These are phyloP conservation scores for Drosophila atripex DNA, from an alignment of 2,888 invertebrate genomes.

Conservation along the genomic window DNA sequence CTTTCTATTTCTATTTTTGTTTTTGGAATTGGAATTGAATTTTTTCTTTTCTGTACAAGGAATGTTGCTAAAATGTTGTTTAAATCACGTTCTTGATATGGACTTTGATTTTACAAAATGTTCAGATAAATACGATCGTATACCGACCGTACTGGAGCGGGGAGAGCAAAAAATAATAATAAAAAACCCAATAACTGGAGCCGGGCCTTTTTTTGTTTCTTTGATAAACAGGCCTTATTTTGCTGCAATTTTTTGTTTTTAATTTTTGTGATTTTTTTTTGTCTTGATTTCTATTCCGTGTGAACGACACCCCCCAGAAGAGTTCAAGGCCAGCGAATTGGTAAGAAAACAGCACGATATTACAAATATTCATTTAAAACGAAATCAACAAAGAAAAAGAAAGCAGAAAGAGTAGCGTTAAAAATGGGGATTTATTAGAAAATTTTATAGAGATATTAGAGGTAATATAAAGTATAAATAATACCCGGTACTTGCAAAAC, in stretches of 20 bases:
- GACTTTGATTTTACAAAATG: slow-evolving; percentile 9
- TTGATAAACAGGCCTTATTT: not conserved
- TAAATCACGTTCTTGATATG: slow-evolving; percentile 17
- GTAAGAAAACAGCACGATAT: slow-evolving; percentile 9
- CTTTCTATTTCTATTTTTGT: not conserved
- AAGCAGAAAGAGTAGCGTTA: not conserved
- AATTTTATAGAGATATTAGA: too few relatives aligned
- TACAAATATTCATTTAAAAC: slow-evolving; percentile 1
- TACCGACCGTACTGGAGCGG: not conserved
- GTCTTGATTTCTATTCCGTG: slow-evolving; percentile 1
- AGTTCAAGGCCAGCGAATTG: slow-evolving; percentile 28
- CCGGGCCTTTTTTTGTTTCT: slow-evolving; percentile 12
- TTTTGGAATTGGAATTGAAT: too few relatives aligned
- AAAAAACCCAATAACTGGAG: slow-evolving; percentile 3
- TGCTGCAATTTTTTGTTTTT: slow-evolving; percentile 14
- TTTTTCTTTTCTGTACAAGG: not conserved
- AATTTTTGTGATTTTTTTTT: not conserved
- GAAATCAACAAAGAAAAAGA: not conserved
- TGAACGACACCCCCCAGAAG: slow-evolving; percentile 17
- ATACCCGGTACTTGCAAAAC: too few relatives aligned
- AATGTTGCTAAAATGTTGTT: slow-evolving; percentile 9
- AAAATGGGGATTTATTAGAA: too few relatives aligned
- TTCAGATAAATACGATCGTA: slow-evolving; percentile 15
- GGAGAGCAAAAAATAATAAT: not conserved
- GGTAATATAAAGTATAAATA: too few relatives aligned